Percentiles rank a stretch among this genome's conserved stretches.
phyloP scores from a whole-genome alignment of 2,888 invertebrate species.

The Ametastegia equiseti region DNA sequence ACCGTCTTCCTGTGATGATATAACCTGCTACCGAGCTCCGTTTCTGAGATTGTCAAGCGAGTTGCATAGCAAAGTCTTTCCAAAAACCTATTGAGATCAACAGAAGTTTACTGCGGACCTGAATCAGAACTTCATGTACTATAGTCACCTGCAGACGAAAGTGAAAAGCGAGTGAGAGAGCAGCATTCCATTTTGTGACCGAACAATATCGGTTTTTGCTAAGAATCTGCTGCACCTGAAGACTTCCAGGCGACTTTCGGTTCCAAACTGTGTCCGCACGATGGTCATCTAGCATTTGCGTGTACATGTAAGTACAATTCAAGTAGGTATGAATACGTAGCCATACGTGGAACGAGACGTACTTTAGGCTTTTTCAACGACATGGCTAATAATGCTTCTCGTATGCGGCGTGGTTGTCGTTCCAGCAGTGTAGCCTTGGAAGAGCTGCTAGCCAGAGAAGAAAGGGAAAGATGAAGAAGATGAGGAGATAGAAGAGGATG shows the following conservation, averaged over 20 bases:
- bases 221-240: not conserved
- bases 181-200: not conserved
- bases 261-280: not conserved
- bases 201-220: not conserved
- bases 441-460: not conserved
- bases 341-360: constrained; percentile 21
- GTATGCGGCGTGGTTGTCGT: not conserved
- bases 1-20: no score
- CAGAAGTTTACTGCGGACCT: no score
- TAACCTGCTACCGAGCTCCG: no score
- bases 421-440: constrained; percentile 24
- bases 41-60: no score
- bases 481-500: not conserved
- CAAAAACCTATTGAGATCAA: no score
- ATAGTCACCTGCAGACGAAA: no score
- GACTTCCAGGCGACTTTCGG: not conserved
- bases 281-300: not conserved
- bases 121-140: no score
- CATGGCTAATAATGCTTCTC: constrained; percentile 15
- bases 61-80: no score
- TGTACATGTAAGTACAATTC: not conserved
- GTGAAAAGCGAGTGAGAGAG: no score
- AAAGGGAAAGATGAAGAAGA: no score
- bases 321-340: no score
- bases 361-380: constrained; percentile 33